Evolutionary conservation across 2,797 vertebrate species (phyloP), one percentile per base, ranked within the genome.

Genomic region (Silurus aristotelis): DNA sequence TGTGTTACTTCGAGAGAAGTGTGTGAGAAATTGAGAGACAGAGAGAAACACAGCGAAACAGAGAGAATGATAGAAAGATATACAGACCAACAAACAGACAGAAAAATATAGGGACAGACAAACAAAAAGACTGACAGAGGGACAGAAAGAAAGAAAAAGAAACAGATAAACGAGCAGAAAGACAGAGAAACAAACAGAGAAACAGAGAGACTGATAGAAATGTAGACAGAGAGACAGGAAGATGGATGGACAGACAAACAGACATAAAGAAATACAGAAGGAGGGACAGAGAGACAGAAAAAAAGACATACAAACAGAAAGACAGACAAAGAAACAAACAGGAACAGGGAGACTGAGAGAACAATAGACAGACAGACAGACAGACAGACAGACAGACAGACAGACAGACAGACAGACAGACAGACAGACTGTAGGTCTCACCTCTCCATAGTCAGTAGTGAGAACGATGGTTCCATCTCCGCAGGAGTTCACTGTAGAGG

Each of bases 381-480:
- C n/a, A 22, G 27, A 78, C 25, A 73, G 80, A 55, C 31, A 56
- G 1, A 56, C n/a, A 22, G 27, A 78, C 25, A 73, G 80, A 55
- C 31, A 67, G 43, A 25, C 12, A 31, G 31, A 63, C 6, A 66
- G 14, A 13, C 0, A 56, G 82, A 22, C 19, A 43, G 25, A 60
- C 19, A 31, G 60, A 43, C 19, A 68, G 58, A 75, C 6, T 22
- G n/a, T 27, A 19, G 38, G n/a, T 90, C 95, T 93, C 94, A 98
- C 97, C 94, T 71, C 93, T 88, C 96, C 97, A 86, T 97, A 97
- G 91, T 97, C 96, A 0, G 95, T 96, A 43, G 95, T 95, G 91
- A 97, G 90, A 38, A 95, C 91, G 13, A 97, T 91, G 0, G 92
- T 96, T 88, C 96, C 96, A 88, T 96, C 94, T 68, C 90, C 92